Evolutionary conservation across 2,797 vertebrate genomes (phyloP), one percentile per base, ranked within the genome.

Genomic region (Enteromius afrohamiltoni): DNA sequence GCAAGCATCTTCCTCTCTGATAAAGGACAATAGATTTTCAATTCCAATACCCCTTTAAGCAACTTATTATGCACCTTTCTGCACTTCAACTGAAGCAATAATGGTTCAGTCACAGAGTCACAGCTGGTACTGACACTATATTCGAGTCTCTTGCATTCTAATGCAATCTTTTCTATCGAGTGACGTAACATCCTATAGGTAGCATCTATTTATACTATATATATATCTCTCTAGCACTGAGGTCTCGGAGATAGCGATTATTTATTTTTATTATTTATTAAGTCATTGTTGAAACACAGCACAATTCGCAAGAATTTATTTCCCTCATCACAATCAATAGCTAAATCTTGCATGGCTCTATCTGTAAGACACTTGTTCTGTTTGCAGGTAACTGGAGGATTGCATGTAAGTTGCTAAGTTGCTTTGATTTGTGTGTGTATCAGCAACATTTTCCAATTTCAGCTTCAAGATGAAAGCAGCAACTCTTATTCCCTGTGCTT

Each of bases 351-450:
- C 58, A 51, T 49, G 7, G n/a, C 51, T 45, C 37, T 16, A 13
- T 85, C 60, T 67, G 55, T 64, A 26, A 34, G 70, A 37, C 29
- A 55, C 74, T 77, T 23, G 23, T 37, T 71, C 31, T 79, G 34
- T 73, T 68, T 42, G 77, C 64, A 49, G 76, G 70, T 60, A 19
- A 62, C 31, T 51, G 31, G 71, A 82, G 49, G 14, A 37, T 17
- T 77, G n/a, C 40, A 47, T 76, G 23, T 26, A 64, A 74, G 68
- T 79, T 62, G 34, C 75, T 47, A 60, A 77, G 64, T 45, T 47
- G 71, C 77, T 65, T 87, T 85, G 51, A 76, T 85, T 58, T 79
- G 55, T 23, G n/a, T 74, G 62, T 34, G 49, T 69, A 85, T 85
- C 69, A 87, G 68, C 31, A 23, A 6, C n/a, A 34, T 80, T 77